Evolutionary conservation across 2,113 vertebrate species (phyloP).

Genomic region (Picathartes gymnocephalus): DNA sequence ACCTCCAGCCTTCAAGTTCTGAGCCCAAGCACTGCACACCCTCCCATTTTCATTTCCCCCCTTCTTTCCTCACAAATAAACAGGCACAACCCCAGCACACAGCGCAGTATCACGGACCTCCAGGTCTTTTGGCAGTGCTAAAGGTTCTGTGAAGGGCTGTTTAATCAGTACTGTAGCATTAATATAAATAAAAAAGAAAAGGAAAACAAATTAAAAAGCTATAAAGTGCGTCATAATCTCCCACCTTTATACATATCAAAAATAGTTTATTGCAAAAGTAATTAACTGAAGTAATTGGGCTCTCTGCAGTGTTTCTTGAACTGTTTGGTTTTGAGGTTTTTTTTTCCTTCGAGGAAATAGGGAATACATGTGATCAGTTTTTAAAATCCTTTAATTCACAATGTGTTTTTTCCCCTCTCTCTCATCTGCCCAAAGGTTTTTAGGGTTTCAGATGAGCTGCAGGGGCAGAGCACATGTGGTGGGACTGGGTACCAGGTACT

Average conservation of each 20-base stretch:
- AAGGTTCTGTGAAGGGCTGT: background rate
- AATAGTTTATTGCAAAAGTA: background rate
- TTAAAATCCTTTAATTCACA: background rate
- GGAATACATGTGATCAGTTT: rapidly evolving
- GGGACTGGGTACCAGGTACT: background rate
- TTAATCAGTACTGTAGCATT: background rate
- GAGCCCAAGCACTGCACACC: background rate
- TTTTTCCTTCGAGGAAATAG: background rate
- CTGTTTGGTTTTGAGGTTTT: background rate
- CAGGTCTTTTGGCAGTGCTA: background rate
- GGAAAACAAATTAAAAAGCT: background rate
- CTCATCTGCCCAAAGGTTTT: background rate
- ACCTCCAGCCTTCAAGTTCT: background rate
- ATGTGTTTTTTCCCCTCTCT: rapidly evolving
- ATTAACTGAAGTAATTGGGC: background rate
- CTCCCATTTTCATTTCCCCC: background rate
- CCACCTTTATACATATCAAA: background rate
- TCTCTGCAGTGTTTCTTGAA: background rate
- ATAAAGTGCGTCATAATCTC: background rate
- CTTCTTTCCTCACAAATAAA: background rate
- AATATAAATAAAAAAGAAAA: background rate
- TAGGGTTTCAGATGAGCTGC: background rate
- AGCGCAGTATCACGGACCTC: background rate
- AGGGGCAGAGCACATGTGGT: background rate
- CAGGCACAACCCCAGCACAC: background rate